These are phyloP conservation scores for Schizaphis graminum DNA, from an alignment of 2,888 invertebrate genomes.

Conservation along the genomic window DNA sequence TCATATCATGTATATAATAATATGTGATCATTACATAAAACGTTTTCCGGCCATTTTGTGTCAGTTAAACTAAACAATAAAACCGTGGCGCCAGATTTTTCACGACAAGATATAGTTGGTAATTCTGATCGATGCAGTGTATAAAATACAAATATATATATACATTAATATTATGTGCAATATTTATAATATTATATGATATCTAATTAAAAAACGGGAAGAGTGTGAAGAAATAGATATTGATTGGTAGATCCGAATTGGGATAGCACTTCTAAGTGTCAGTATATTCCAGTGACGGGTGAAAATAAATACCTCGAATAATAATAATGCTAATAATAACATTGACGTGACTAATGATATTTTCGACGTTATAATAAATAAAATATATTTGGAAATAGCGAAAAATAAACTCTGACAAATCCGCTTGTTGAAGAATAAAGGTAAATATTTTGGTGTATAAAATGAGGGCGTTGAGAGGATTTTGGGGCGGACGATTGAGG, in stretches of 20 bases:
- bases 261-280: neutral
- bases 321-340: neutral
- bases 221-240: neutral
- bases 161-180: neutral
- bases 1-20: neutral
- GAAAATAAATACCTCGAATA: neutral
- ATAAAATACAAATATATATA: neutral
- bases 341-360: conserved; percentile 35
- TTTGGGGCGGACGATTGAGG: neutral
- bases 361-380: conserved; percentile 34
- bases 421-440: neutral
- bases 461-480: conserved; percentile 7
- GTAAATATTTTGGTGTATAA: conserved; percentile 26
- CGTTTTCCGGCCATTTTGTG: neutral
- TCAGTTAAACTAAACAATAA: neutral
- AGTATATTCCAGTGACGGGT: neutral
- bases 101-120: neutral
- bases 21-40: neutral
- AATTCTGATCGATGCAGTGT: neutral
- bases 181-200: neutral
- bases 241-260: neutral
- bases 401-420: neutral
- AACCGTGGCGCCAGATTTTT: neutral
- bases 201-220: neutral
- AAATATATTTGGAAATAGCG: neutral